Evolutionary conservation across 2,113 vertebrate species (phyloP), one percentile per base, ranked within the genome.

Genomic region (Epinephelus moara): DNA sequence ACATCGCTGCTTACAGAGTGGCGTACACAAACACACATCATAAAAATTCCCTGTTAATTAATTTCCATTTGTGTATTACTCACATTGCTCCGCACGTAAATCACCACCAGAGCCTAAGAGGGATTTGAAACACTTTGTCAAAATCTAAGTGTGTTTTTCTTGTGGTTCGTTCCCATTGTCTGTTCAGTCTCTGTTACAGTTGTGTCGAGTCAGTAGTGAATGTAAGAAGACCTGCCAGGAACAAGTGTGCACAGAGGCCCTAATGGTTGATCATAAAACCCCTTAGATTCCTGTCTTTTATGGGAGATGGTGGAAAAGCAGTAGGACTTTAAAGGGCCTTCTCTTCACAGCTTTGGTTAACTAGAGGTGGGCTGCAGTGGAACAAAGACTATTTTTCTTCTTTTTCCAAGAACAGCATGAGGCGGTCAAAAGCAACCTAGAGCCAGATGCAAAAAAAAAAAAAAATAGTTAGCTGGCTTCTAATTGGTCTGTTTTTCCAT

Each of bases 201-300:
- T 17, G 50, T 69, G 78, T 73, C 4, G 49, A 83, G 79, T 67
- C 45, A 40, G 85, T 14, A 70, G 68, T 52, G 74, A 82, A 57
- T 70, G 84, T 82, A 37, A 74, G 84, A 91, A 83, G 90, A 81
- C 67, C 63, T 88, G 89, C 89, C 89, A 93, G 88, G 84, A 89
- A 88, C 92, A 90, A 92, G 83, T 86, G 81, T 81, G 84, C 78
- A 49, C 11, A 60, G 78, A 84, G 81, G 75, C 85, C 85, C 61
- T 95, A 93, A 93, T 89, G 91, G 89, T 60, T 30, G 74, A 88
- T 90, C 89, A 85, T 94, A 92, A 93, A 94, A 87, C 82, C 78
- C 84, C 80, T 90, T 81, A 89, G 90, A 93, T 82, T 89, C 90
- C 85, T 81, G 61, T 60, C 64, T 91, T 94, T 94, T 93, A 94